Percentiles rank a stretch among this genome's conserved stretches.
Evolutionary conservation across 2,888 invertebrate species (phyloP).

Genomic region (Cylindroiulus punctatus): DNA sequence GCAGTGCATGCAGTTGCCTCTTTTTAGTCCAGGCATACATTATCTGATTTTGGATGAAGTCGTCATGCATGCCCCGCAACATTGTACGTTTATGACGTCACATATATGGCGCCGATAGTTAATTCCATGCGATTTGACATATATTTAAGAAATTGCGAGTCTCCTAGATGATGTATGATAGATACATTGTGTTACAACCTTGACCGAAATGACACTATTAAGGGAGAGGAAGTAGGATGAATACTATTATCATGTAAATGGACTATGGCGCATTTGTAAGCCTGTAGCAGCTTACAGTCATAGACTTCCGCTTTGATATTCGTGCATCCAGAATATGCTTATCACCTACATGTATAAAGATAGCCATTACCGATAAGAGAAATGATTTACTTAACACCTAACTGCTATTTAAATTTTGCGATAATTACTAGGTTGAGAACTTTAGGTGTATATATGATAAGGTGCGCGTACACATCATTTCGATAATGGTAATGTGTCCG

Average conservation of each 20-base stretch:
- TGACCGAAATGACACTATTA: conserved; percentile 40
- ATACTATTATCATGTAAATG: conserved; percentile 13
- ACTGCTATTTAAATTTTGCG: neutral
- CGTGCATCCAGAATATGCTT: neutral
- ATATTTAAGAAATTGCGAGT: conserved; percentile 32
- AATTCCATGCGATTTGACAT: neutral
- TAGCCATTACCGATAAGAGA: neutral
- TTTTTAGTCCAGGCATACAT: neutral
- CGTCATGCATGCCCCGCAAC: neutral
- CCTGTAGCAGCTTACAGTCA: neutral
- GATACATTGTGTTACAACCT: conserved; percentile 45
- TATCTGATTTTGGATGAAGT: neutral
- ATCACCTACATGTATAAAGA: conserved; percentile 14
- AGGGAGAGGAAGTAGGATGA: conserved; percentile 23
- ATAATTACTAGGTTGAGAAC: conserved; percentile 8
- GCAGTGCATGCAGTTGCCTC: neutral
- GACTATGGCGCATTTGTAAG: neutral
- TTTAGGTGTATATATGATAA: no score
- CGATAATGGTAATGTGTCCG: neutral
- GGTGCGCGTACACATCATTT: neutral
- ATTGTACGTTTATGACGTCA: neutral
- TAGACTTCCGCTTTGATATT: neutral
- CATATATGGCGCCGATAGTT: neutral
- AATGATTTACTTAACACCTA: conserved; percentile 45
- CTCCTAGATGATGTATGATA: conserved; percentile 33